These are phyloP conservation scores for Drosophila multiciliata DNA, from an alignment of 2,888 invertebrate genomes.

Conservation along the genomic window DNA sequence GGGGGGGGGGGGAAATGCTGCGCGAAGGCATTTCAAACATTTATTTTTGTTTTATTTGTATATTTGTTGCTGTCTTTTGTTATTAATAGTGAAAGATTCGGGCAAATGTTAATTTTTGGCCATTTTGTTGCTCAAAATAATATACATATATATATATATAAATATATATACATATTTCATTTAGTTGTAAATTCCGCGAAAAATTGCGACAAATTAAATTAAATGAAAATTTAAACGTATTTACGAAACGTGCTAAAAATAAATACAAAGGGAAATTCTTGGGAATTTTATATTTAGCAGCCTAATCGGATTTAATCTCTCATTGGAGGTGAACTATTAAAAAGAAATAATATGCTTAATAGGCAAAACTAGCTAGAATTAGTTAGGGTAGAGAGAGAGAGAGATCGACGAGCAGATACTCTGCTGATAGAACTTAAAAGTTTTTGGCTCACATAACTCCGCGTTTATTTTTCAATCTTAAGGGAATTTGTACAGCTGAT, in stretches of 20 bases:
- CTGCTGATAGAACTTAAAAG: neutral
- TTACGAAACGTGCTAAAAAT: conserved; percentile 31
- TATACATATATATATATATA: conserved; percentile 3
- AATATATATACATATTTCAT: conserved; percentile 42
- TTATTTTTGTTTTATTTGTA: conserved; percentile 36
- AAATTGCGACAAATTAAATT: conserved; percentile 64
- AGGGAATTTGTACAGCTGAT: neutral
- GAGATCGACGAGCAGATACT: neutral
- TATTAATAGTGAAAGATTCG: conserved; percentile 73
- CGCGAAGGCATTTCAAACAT: conserved; percentile 52
- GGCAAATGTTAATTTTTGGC: conserved; percentile 57
- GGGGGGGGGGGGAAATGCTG: conserved; percentile 26
- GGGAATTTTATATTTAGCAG: conserved; percentile 5
- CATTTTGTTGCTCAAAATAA: conserved; percentile 51
- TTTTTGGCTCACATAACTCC: neutral
- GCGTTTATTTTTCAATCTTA: no score
- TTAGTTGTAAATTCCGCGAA: conserved; percentile 69
- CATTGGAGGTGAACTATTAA: neutral
- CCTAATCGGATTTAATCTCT: neutral
- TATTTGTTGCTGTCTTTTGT: conserved; percentile 60
- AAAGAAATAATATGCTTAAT: neutral
- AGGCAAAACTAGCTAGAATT: neutral
- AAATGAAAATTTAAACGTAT: conserved; percentile 55
- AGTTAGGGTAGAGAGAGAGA: neutral
- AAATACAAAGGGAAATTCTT: conserved; percentile 20